phyloP scores from a whole-genome alignment of 2,888 invertebrate genomes.

The Rotaria sp. region DNA sequence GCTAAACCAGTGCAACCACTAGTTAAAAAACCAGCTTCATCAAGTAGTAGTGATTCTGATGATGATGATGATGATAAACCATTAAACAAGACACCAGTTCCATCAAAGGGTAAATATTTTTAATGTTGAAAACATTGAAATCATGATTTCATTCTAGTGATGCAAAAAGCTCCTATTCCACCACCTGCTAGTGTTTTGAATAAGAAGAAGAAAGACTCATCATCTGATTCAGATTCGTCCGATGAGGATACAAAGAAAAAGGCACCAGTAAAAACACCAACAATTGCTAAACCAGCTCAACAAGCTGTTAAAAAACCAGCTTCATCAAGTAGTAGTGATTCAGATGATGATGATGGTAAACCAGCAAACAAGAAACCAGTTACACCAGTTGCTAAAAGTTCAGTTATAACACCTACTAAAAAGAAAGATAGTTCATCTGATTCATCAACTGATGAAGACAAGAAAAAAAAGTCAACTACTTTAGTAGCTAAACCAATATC shows the following conservation, averaged over 20 bases:
- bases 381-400: neutral
- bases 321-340: slow-evolving; percentile 18
- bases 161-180: too few species aligned
- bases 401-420: neutral
- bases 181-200: neutral
- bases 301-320: neutral
- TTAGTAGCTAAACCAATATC: neutral
- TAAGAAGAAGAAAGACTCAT: neutral
- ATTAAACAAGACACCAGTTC: too few species aligned
- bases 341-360: neutral
- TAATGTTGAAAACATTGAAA: too few species aligned
- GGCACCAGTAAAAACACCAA: neutral
- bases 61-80: slow-evolving; percentile 1
- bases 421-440: neutral
- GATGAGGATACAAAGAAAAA: neutral
- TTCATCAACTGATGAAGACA: slow-evolving; percentile 3
- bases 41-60: neutral
- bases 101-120: too few species aligned
- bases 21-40: neutral
- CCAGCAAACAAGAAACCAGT: neutral
- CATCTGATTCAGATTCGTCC: slow-evolving; percentile 3
- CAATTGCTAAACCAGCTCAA: neutral
- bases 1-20: neutral
- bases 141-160: too few species aligned
- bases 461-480: neutral